Evolutionary conservation across 2,888 invertebrate genomes (phyloP).

Genomic region (Epiperipatus broadwayi): DNA sequence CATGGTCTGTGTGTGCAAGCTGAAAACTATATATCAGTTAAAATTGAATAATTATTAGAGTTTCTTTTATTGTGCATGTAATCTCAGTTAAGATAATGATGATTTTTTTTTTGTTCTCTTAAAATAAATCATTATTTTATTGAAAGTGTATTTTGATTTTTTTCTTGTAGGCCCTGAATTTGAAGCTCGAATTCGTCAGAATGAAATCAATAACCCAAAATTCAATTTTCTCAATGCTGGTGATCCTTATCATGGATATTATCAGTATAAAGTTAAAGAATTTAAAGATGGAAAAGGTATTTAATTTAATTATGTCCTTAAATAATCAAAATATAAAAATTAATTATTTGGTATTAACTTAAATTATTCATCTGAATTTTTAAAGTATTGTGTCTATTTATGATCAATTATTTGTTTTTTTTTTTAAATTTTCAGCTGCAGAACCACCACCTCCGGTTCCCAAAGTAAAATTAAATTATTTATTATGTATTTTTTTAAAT

Average conservation of each 20-base stretch:
- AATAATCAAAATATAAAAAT: too few relatives aligned
- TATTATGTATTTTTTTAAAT: too few relatives aligned
- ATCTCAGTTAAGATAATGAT: neutral
- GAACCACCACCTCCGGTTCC: too few relatives aligned
- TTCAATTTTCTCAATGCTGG: conserved; percentile 91
- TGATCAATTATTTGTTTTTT: too few relatives aligned
- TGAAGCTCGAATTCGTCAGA: conserved; percentile 89
- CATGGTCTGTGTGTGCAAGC: too few relatives aligned
- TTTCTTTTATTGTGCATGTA: neutral
- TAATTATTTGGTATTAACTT: too few relatives aligned
- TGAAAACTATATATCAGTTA: conserved; percentile 1
- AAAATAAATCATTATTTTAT: conserved; percentile 3
- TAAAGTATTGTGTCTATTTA: too few relatives aligned
- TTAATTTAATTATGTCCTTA: too few relatives aligned
- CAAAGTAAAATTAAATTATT: too few relatives aligned
- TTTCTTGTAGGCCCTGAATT: conserved; percentile 56
- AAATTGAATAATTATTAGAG: conserved; percentile 8
- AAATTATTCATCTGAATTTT: too few relatives aligned
- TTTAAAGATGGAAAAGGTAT: conserved; percentile 66
- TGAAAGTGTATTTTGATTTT: too few relatives aligned
- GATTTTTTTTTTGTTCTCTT: conserved; percentile 3
- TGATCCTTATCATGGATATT: conserved; percentile 98
- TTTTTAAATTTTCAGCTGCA: too few relatives aligned
- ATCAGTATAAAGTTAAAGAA: conserved; percentile 91
- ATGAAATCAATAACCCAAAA: conserved; percentile 92